A percentile compares a stretch with the other conserved stretches of the same genome.
phyloP scores from a whole-genome alignment of 2,113 vertebrate genomes.

The Mellivora capensis region DNA sequence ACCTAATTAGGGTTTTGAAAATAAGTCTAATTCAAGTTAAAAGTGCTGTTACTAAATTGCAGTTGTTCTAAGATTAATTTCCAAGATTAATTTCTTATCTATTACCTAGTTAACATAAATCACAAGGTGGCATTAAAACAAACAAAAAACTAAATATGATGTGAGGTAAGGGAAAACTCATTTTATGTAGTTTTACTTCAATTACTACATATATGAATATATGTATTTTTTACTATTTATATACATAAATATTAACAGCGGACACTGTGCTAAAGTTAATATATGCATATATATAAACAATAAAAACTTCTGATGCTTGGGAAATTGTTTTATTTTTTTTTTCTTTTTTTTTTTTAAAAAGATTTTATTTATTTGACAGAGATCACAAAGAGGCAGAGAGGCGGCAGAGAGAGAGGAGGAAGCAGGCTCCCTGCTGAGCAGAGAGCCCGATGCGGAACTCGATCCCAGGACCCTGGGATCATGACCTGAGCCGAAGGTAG shows the following conservation, averaged over 20 bases:
- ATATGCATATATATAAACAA: not conserved
- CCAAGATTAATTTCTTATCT: not conserved
- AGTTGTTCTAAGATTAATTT: not conserved
- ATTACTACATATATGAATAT: not conserved
- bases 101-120: not conserved
- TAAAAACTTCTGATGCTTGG: not conserved
- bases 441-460: too few species aligned
- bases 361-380: too few species aligned
- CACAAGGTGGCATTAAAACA: not conserved
- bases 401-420: too few species aligned
- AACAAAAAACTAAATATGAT: not conserved
- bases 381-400: too few species aligned
- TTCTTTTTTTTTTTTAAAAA: too few species aligned
- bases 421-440: too few species aligned
- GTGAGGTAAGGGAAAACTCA: not conserved
- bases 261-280: too few species aligned
- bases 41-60: not conserved
- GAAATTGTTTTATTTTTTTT: not conserved
- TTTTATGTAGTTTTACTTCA: not conserved
- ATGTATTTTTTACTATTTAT: not conserved
- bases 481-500: too few species aligned
- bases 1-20: not conserved
- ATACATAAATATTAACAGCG: not conserved
- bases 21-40: slow-evolving; percentile 6
- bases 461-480: too few species aligned